Base-by-base conservation (phyloP, 2,113 vertebrate genomes). In the Thalassoma bifasciatum region DNA sequence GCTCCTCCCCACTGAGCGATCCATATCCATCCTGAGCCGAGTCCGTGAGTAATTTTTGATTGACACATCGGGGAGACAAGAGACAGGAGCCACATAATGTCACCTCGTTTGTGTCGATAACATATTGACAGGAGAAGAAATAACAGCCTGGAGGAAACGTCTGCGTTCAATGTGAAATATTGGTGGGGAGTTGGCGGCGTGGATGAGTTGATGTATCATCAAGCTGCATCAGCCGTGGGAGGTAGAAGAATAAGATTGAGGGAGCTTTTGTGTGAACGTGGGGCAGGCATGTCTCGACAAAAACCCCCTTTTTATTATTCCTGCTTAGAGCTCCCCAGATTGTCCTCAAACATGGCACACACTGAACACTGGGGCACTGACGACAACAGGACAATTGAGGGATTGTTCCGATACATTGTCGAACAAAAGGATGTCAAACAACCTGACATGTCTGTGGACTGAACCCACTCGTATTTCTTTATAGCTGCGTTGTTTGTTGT, bases 81-180 rank as follows among this genome's bases (percentile, higher is more conserved):
- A 75, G 82, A 73, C 52, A 19, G 66, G 60, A 75, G 82, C 26
- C 56, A 23, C 69, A 74, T 85, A 79, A 84, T 73, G 80, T 81
- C 79, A 77, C 83, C 69, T 85, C 23, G 66, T 86, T 86, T 82
- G 72, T 73, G 86, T 87, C 88, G 68, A 82, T 88, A 84, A 79
- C 46, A 59, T 88, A 86, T 88, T 75, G 87, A 89, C 88, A 49
- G 67, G 44, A 7, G 50, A 50, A 47, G 77, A 72, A 86, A 82
- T 79, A 83, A 82, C 70, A 83, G 85, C 77, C 79, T 21, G 69
- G 58, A 72, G 84, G 60, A 80, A 78, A 83, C 22, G 72, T 82
- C 72, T 86, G 69, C 62, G 69, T 84, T 71, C 79, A 82, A 75
- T 65, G 77, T 56, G 65, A 82, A 86, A 80, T 77, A 83, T 89